A percentile compares a stretch with the other conserved stretches of the same genome.
These are phyloP conservation scores for Agrochola litura DNA, from an alignment of 2,888 invertebrate genomes.

Conservation along the genomic window DNA sequence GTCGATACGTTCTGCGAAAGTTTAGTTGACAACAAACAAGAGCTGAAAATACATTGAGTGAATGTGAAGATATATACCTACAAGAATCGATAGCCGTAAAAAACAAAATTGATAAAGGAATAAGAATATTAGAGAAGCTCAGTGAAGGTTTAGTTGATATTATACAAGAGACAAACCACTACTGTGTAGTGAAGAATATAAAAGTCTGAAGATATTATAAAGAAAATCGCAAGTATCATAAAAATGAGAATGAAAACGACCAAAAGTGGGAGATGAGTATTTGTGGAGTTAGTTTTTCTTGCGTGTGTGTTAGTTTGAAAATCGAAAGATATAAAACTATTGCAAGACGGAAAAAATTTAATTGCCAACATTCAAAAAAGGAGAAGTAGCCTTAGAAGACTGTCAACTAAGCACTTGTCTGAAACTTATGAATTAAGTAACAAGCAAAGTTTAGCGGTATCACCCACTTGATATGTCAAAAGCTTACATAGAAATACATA, in stretches of 20 bases:
- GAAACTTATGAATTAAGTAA: neutral
- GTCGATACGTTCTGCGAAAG: neutral
- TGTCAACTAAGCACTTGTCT: neutral
- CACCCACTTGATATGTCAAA: conserved; percentile 22
- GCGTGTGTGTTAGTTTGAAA: neutral
- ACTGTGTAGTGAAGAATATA: neutral
- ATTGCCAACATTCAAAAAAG: no score
- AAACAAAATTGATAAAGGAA: neutral
- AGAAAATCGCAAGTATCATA: neutral
- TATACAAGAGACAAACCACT: neutral
- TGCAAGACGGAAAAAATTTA: neutral
- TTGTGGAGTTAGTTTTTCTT: neutral
- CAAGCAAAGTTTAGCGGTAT: neutral
- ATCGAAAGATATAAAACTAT: neutral
- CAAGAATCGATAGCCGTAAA: neutral
- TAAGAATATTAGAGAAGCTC: neutral
- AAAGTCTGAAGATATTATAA: neutral
- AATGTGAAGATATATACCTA: neutral
- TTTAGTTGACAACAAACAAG: neutral
- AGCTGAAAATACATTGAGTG: neutral
- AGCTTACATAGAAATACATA: conserved; percentile 12
- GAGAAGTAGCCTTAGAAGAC: neutral
- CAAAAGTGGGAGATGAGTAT: neutral
- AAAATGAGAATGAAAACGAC: neutral
- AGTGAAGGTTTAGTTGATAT: neutral